Evolutionary conservation across 1,140 invertebrate species (phyloP).

Genomic region (Harlomillsia oculata): DNA sequence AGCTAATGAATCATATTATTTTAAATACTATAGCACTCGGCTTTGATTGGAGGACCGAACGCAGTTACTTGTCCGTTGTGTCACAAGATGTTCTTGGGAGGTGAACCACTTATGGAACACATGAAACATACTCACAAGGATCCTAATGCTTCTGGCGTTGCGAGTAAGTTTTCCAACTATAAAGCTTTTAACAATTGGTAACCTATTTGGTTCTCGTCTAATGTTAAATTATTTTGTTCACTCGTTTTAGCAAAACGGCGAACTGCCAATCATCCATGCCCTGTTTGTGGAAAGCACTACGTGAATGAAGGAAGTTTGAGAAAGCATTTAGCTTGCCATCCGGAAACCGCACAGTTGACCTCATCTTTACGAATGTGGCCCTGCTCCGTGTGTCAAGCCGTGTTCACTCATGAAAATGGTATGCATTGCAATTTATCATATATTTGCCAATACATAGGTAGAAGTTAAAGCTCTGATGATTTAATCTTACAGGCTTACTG

Average conservation of each 20-base stretch:
- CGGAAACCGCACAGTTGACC: constrained; percentile 76
- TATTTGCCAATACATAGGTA: not conserved
- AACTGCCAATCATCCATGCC: constrained; percentile 85
- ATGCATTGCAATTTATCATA: constrained; percentile 33
- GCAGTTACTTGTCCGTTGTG: constrained; percentile 76
- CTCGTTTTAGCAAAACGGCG: constrained; percentile 67
- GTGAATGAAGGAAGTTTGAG: constrained; percentile 85
- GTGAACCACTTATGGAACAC: constrained; percentile 84
- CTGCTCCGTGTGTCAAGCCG: constrained; percentile 77
- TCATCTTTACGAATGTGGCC: constrained; percentile 84
- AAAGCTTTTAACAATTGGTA: constrained; percentile 2
- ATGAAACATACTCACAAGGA: constrained; percentile 93
- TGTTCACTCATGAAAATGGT: constrained; percentile 89
- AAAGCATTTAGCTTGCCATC: constrained; percentile 78
- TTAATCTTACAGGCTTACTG: constrained; percentile 57
- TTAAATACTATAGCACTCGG: constrained; percentile 89
- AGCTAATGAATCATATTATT: too few relatives aligned
- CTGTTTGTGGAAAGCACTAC: constrained; percentile 87
- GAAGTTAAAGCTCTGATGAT: not conserved
- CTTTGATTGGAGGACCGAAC: constrained; percentile 77
- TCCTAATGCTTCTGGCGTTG: constrained; percentile 71
- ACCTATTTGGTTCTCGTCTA: not conserved
- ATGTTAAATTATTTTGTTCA: constrained; percentile 20
- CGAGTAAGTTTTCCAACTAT: constrained; percentile 59
- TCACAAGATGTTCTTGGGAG: constrained; percentile 84